phyloP scores from a whole-genome alignment of 1,140 invertebrate species.

The Geopemphigus sp. region DNA sequence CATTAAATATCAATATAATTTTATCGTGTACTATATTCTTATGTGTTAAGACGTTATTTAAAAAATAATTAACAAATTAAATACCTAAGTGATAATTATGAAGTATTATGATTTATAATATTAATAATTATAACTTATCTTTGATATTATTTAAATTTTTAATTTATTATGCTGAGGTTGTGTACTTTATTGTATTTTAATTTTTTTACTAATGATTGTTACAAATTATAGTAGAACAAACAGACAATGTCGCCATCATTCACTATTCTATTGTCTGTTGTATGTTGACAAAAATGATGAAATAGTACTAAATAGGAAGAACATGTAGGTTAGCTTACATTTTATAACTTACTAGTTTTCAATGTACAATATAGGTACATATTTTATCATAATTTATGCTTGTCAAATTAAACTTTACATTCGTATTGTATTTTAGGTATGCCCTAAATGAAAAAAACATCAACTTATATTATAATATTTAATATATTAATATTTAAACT shows the following conservation, averaged over 20 bases:
- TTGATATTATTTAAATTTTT: no score
- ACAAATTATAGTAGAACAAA: background rate
- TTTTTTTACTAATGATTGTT: background rate
- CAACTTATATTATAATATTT: background rate
- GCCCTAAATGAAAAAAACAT: background rate
- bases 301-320: background rate
- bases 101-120: no score
- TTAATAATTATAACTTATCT: no score
- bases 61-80: no score
- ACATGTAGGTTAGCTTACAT: slow-evolving; percentile 7
- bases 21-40: background rate
- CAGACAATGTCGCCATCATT: background rate
- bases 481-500: background rate
- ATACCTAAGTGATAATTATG: no score
- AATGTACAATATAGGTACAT: no score
- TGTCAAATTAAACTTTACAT: background rate
- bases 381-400: no score
- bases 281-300: background rate
- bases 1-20: background rate
- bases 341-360: no score
- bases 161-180: no score
- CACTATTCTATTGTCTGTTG: slow-evolving; percentile 6
- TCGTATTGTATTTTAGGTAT: background rate
- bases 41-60: background rate
- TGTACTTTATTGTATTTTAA: background rate